Evolutionary conservation across 2,797 vertebrate genomes (phyloP).

Genomic region (Chelon labrosus): DNA sequence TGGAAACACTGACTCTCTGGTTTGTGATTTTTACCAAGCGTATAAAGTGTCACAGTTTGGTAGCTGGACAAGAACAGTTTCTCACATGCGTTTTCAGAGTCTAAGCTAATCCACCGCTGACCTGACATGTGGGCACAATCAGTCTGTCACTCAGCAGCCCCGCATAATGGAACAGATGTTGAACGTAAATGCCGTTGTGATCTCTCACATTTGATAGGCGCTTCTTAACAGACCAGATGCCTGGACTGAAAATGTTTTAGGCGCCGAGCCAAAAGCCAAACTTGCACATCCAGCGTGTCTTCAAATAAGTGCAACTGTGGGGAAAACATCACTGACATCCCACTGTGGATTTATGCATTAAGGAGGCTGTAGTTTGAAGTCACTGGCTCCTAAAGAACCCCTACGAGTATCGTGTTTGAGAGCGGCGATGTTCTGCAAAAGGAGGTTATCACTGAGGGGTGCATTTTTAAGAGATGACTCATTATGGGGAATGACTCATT

Average conservation of each 20-base stretch:
- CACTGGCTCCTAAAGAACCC: conserved; percentile 8
- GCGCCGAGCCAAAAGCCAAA: conserved; percentile 33
- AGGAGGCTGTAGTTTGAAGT: conserved; percentile 13
- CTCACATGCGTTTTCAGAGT: conserved; percentile 40
- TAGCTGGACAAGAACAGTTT: conserved; percentile 32
- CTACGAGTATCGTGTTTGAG: neutral
- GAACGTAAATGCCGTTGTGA: conserved; percentile 35
- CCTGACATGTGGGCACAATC: conserved; percentile 46
- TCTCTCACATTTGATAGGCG: conserved; percentile 48
- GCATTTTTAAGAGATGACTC: conserved; percentile 29
- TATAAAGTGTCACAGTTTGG: conserved; percentile 21
- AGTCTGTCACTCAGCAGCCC: conserved; percentile 47
- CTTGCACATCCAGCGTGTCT: conserved; percentile 7
- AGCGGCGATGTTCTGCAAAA: conserved; percentile 12
- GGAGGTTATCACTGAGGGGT: neutral
- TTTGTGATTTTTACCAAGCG: conserved; percentile 5
- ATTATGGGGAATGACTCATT: conserved; percentile 15
- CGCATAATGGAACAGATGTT: conserved; percentile 57
- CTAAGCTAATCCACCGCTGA: conserved; percentile 23
- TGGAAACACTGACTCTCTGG: conserved; percentile 49
- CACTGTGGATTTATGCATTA: conserved; percentile 4
- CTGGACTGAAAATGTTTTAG: conserved; percentile 13
- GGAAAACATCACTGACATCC: conserved; percentile 30
- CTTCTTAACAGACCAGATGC: conserved; percentile 54
- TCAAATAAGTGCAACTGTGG: conserved; percentile 24